A percentile compares a stretch with the other conserved stretches of the same genome.
These are phyloP conservation scores for Misgurnus mizolepis DNA, from an alignment of 2,113 vertebrate genomes.

Conservation along the genomic window DNA sequence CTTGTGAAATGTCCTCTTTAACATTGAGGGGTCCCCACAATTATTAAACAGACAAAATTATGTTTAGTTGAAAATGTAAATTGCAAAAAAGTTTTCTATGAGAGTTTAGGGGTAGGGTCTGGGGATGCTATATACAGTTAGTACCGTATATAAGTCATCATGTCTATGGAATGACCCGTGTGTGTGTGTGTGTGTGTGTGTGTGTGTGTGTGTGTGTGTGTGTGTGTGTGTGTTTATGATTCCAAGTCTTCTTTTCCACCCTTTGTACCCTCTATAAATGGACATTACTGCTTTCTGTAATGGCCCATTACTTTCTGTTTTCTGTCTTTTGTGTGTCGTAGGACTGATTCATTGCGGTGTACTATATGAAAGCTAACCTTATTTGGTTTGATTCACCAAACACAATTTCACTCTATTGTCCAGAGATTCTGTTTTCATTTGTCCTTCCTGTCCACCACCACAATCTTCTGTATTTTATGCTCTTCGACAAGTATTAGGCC, in stretches of 20 bases:
- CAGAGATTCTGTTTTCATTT: conserved; percentile 6
- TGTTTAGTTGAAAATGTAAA: no score
- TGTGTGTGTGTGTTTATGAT: no score
- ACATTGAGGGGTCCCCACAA: no score
- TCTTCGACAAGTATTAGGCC: not conserved
- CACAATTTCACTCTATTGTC: not conserved
- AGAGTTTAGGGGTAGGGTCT: no score
- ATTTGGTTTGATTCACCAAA: not conserved
- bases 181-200: no score
- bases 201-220: not conserved
- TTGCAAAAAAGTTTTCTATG: no score
- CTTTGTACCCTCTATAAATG: not conserved
- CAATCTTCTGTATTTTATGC: conserved; percentile 5
- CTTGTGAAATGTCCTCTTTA: no score
- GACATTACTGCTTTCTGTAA: not conserved
- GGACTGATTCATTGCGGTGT: conserved; percentile 2
- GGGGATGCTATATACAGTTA: no score
- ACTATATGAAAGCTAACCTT: conserved; percentile 6
- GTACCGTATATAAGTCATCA: no score
- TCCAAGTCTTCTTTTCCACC: not conserved
- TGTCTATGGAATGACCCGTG: no score
- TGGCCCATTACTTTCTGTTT: not conserved
- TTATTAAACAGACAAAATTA: no score
- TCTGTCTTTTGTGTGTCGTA: not conserved
- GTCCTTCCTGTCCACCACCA: no score